Conservation (phyloP, 2,888 invertebrate species). For the Agelastica alni region DNA sequence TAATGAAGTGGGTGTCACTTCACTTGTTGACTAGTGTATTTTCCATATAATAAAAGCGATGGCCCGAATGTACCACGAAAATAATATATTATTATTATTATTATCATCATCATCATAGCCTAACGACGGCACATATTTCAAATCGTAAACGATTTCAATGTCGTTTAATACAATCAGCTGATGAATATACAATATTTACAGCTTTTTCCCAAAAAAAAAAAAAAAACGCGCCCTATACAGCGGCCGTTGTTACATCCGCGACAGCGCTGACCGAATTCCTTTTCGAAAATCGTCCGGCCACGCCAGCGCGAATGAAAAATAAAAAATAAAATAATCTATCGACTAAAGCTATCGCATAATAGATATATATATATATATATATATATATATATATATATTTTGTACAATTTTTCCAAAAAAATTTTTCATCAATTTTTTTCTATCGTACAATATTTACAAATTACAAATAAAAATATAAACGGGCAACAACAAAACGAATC, state of each 20-base stretch:
- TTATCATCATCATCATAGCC: too few species aligned
- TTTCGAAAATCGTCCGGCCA: slow-evolving; percentile 36
- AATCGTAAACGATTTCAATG: slow-evolving; percentile 33
- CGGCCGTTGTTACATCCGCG: neutral
- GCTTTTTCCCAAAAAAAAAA: slow-evolving; percentile 38
- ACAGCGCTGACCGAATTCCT: slow-evolving; percentile 36
- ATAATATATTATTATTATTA: slow-evolving; percentile 20
- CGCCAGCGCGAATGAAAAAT: slow-evolving; percentile 24
- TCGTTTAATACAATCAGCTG: slow-evolving; percentile 43
- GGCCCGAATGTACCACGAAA: slow-evolving; percentile 46
- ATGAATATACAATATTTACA: slow-evolving; percentile 57
- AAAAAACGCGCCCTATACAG: slow-evolving; percentile 34
- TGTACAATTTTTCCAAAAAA: slow-evolving; percentile 41
- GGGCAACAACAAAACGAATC: too few species aligned
- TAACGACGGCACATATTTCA: slow-evolving; percentile 37
- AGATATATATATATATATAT: too few species aligned
- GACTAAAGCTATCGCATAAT: slow-evolving; percentile 37
- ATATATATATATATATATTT: too few species aligned
- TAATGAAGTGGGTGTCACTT: slow-evolving; percentile 56
- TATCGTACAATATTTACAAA: slow-evolving; percentile 45
- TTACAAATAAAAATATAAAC: too few species aligned
- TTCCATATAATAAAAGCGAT: slow-evolving; percentile 48
- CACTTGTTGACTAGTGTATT: slow-evolving; percentile 56
- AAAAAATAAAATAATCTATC: slow-evolving; percentile 40
- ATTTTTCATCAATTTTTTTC: too few species aligned